Conservation (phyloP, 1,140 invertebrate genomes). For the Tenebrio molitor region DNA sequence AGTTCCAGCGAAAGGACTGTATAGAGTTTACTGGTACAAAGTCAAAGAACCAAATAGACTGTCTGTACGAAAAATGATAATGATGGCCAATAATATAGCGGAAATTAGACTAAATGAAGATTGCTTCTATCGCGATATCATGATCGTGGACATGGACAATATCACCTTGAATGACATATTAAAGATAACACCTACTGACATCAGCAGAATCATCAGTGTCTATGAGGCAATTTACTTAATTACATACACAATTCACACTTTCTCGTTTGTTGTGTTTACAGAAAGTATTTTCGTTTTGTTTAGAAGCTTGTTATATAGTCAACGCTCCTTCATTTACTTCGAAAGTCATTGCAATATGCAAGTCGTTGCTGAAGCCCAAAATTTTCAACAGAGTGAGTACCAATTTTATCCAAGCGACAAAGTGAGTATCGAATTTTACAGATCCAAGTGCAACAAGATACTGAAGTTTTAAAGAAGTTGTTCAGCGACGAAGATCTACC, state of each 20-base stretch:
- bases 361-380: background rate
- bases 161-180: slow-evolving; percentile 44
- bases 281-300: background rate
- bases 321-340: background rate
- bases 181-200: slow-evolving; percentile 35
- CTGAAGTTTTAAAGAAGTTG: background rate
- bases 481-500: background rate
- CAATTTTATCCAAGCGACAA: too few species aligned
- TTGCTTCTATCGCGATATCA: slow-evolving; percentile 42
- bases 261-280: background rate
- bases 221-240: slow-evolving; percentile 48
- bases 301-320: background rate
- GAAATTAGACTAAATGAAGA: slow-evolving; percentile 54
- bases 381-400: background rate
- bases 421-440: too few species aligned
- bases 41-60: background rate
- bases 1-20: background rate
- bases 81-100: slow-evolving; percentile 45
- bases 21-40: background rate
- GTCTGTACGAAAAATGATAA: slow-evolving; percentile 23
- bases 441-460: background rate
- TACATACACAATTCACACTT: background rate
- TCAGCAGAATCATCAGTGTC: slow-evolving; percentile 47
- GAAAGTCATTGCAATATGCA: background rate
- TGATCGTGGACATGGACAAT: slow-evolving; percentile 52